phyloP scores from a whole-genome alignment of 2,888 invertebrate genomes.

The Trichopria drosophilae region DNA sequence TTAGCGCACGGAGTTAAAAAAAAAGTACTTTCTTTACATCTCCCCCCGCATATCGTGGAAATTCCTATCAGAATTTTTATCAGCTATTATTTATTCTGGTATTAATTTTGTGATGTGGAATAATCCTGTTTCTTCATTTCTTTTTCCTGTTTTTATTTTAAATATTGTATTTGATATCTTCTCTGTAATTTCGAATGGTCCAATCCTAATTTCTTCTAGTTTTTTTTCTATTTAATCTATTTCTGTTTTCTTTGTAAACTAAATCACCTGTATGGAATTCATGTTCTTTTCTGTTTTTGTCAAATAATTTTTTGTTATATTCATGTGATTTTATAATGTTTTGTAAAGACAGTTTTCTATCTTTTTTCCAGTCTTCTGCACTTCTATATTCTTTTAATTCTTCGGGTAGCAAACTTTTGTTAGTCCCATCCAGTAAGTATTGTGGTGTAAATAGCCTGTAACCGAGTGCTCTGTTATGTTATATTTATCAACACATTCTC shows the following conservation, averaged over 20 bases:
- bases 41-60: too few relatives aligned
- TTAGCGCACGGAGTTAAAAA: too few relatives aligned
- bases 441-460: constrained; percentile 37
- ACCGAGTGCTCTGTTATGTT: constrained; percentile 40
- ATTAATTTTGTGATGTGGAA: too few relatives aligned
- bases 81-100: too few relatives aligned
- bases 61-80: too few relatives aligned
- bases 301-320: constrained; percentile 40
- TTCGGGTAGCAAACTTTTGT: constrained; percentile 26
- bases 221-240: constrained; percentile 43
- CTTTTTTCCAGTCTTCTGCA: constrained; percentile 25
- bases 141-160: constrained; percentile 27
- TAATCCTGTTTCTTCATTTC: constrained; percentile 22
- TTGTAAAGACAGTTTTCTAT: constrained; percentile 36
- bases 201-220: constrained; percentile 37
- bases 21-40: too few relatives aligned
- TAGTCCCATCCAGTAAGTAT: constrained; percentile 38
- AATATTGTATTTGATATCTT: constrained; percentile 38
- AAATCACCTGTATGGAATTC: too few relatives aligned
- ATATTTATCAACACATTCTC: constrained; percentile 34
- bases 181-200: constrained; percentile 36
- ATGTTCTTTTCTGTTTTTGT: constrained; percentile 38
- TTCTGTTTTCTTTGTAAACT: constrained; percentile 44
- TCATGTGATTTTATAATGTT: constrained; percentile 38
- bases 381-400: constrained; percentile 30